Evolutionary conservation across 2,797 vertebrate genomes (phyloP).

Genomic region (Alfaro cultratus): DNA sequence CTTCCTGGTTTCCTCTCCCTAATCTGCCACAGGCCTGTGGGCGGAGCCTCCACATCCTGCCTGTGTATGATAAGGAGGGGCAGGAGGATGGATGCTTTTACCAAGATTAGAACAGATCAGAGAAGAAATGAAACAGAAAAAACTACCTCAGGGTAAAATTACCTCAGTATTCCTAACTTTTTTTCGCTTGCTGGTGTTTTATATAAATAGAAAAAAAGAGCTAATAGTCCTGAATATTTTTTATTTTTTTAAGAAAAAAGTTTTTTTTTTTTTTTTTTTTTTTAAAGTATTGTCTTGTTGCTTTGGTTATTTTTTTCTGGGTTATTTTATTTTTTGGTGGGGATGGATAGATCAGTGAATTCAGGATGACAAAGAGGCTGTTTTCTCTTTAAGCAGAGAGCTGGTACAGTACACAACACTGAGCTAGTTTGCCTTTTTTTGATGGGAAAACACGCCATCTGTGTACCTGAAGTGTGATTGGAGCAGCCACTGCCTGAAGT

Average conservation of each 20-base stretch:
- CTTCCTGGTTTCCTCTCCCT: constrained; percentile 76
- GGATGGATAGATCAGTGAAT: constrained; percentile 67
- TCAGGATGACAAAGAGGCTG: constrained; percentile 66
- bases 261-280: constrained; percentile 84
- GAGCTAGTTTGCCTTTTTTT: constrained; percentile 57
- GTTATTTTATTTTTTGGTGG: constrained; percentile 81
- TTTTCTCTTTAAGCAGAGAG: constrained; percentile 32
- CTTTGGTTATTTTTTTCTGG: constrained; percentile 74
- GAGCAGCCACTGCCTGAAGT: constrained; percentile 50
- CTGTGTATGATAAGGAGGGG: constrained; percentile 72
- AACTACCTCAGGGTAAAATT: constrained; percentile 96
- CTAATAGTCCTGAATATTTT: constrained; percentile 97
- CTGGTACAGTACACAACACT: constrained; percentile 33
- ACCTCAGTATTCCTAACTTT: constrained; percentile 92
- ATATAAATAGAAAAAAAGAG: constrained; percentile 86
- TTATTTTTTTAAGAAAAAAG: constrained; percentile 96
- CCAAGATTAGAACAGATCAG: constrained; percentile 83
- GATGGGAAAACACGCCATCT: constrained; percentile 45
- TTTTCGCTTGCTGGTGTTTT: constrained; percentile 96
- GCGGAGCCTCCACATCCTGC: constrained; percentile 75
- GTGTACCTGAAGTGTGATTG: constrained; percentile 70
- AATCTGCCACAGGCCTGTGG: constrained; percentile 74
- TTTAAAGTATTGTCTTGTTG: constrained; percentile 83
- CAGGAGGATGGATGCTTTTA: constrained; percentile 66
- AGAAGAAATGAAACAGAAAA: constrained; percentile 81